These are phyloP conservation scores for Tyrophagus putrescentiae DNA, from an alignment of 1,140 invertebrate genomes.

Conservation along the genomic window DNA sequence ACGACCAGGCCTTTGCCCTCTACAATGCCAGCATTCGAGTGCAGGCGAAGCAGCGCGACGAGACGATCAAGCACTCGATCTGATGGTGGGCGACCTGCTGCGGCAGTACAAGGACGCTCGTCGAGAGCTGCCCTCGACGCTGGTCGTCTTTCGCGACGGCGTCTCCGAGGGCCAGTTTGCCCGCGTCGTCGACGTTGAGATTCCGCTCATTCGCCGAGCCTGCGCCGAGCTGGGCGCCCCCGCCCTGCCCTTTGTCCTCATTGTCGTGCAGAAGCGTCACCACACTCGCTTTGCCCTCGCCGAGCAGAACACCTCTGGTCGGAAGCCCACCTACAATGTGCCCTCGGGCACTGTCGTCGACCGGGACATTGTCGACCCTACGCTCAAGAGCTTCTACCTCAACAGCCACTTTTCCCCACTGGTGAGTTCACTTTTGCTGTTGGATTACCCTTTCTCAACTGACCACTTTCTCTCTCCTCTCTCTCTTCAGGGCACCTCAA, in stretches of 20 bases:
- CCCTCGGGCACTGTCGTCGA: slow-evolving; percentile 27
- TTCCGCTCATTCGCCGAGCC: slow-evolving; percentile 22
- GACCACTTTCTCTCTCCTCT: slow-evolving; percentile 26
- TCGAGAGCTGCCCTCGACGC: slow-evolving; percentile 28
- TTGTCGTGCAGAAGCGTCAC: slow-evolving; percentile 24
- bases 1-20: slow-evolving; percentile 7
- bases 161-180: slow-evolving; percentile 37
- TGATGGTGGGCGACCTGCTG: slow-evolving; percentile 29
- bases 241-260: slow-evolving; percentile 23
- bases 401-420: slow-evolving; percentile 20
- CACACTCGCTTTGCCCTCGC: slow-evolving; percentile 20
- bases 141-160: slow-evolving; percentile 37
- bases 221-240: slow-evolving; percentile 22
- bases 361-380: slow-evolving; percentile 21
- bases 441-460: neutral
- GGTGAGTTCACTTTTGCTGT: slow-evolving; percentile 12
- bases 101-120: slow-evolving; percentile 34
- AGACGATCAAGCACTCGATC: slow-evolving; percentile 9
- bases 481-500: slow-evolving; percentile 31
- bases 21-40: slow-evolving; percentile 18
- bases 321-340: slow-evolving; percentile 19
- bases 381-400: slow-evolving; percentile 23
- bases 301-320: neutral
- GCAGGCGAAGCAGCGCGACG: slow-evolving; percentile 15
- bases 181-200: slow-evolving; percentile 27